Evolutionary conservation across 2,113 vertebrate genomes (phyloP).

Genomic region (Hyperopisus bebe): DNA sequence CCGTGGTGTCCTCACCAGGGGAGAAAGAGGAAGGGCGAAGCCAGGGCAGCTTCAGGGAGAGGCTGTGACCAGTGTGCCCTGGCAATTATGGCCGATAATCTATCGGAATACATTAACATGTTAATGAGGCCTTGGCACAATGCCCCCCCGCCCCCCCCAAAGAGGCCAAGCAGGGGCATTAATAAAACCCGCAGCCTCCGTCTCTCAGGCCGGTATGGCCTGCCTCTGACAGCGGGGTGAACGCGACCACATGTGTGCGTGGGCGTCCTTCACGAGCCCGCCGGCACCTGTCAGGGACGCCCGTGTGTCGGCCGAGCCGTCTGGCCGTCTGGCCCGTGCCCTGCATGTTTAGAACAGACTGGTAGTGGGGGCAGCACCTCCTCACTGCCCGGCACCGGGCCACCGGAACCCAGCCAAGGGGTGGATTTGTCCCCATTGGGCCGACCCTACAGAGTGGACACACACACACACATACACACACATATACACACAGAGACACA

Average conservation of each 20-base stretch:
- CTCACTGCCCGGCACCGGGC: background rate
- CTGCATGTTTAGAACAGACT: background rate
- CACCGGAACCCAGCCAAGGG: background rate
- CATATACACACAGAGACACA: no score
- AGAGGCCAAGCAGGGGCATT: background rate
- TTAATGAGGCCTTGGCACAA: conserved; percentile 54
- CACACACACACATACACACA: no score
- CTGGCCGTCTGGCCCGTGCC: background rate
- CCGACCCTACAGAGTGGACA: background rate
- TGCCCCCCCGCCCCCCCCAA: background rate
- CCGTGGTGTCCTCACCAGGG: background rate
- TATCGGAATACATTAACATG: conserved; percentile 59
- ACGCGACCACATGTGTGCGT: background rate
- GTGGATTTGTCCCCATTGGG: background rate
- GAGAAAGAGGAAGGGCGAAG: conserved; percentile 38
- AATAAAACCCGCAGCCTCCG: conserved; percentile 2
- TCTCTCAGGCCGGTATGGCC: background rate
- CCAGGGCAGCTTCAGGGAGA: conserved; percentile 35
- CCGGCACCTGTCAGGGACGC: background rate
- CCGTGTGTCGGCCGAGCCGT: background rate
- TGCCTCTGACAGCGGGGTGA: background rate
- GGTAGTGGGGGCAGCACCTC: background rate
- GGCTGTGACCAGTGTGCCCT: conserved; percentile 29
- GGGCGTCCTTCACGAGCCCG: background rate
- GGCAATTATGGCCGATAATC: conserved; percentile 51